Percentiles rank a stretch among this genome's conserved stretches.
Evolutionary conservation across 30 jellyfish, hydroid and myxozoan species (phyloP).

Genomic region (Morbakka virulenta): DNA sequence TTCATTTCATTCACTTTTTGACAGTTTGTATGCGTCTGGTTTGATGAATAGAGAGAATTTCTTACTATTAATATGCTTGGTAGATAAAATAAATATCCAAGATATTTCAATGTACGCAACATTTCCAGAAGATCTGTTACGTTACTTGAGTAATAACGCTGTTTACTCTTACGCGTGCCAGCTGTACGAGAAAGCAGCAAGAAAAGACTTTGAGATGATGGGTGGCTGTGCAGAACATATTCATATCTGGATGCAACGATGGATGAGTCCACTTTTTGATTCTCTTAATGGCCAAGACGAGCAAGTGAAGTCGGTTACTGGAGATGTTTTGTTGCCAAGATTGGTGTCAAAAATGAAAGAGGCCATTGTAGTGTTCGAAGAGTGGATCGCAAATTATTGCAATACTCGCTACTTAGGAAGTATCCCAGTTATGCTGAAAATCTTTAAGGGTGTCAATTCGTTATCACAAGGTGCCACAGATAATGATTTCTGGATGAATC

Average conservation of each 20-base stretch:
- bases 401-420: slow-evolving; percentile 6
- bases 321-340: slow-evolving; percentile 68
- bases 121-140: slow-evolving; percentile 52
- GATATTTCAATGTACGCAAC: slow-evolving; percentile 13
- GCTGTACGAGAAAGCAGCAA: slow-evolving; percentile 57
- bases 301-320: slow-evolving; percentile 15
- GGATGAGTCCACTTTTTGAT: slow-evolving; percentile 66
- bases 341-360: slow-evolving; percentile 47
- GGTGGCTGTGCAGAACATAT: neutral
- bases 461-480: neutral
- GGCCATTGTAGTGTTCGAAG: slow-evolving; percentile 21
- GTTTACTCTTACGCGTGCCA: slow-evolving; percentile 73
- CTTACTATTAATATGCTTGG: slow-evolving; percentile 30
- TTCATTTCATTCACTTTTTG: slow-evolving; percentile 2
- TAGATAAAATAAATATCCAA: slow-evolving; percentile 13
- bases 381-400: slow-evolving; percentile 7
- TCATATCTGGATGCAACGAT: slow-evolving; percentile 45
- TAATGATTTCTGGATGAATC: slow-evolving; percentile 55
- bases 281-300: slow-evolving; percentile 35
- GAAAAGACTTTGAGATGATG: slow-evolving; percentile 32
- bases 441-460: slow-evolving; percentile 20
- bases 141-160: slow-evolving; percentile 57
- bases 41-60: slow-evolving; percentile 62
- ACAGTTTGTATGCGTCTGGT: slow-evolving; percentile 21
- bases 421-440: slow-evolving; percentile 59